Evolutionary conservation across 1,140 invertebrate genomes (phyloP), one percentile per base, ranked within the genome.

Genomic region (Eubasilissa regina): DNA sequence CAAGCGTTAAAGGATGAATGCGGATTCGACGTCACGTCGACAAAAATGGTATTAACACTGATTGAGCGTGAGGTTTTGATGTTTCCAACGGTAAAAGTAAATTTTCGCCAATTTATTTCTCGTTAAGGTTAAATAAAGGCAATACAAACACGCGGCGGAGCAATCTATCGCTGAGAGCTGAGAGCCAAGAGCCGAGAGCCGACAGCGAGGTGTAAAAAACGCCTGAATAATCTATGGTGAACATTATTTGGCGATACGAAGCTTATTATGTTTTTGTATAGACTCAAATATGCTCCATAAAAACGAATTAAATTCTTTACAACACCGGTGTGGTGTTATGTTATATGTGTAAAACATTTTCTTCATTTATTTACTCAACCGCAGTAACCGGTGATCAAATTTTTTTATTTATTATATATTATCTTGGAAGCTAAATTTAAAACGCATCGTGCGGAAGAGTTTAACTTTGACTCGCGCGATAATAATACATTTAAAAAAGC

Each of bases 61-160:
- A 70, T 70, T 70, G 45, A 47, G 43, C 66, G 66, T 70, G 66
- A 70, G 19, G 66, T 70, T 70, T 70, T 19, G 45, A 64, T 48
- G 55, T 62, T 62, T 64, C 43, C 19, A 76, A 76, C 75, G 75
- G 75, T 77, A 68, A 66, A 55, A 64, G 62, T 13, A 51, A 68
- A 77, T 77, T 77, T 77, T 77, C 64, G 64, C 62, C 60, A 53
- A 77, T 77, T 77, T 77, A 77, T 77, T 77, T 77, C 75, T 77
- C 75, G 75, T 77, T 77, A 77, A 77, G 47, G 75, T 53, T 55
- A 68, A 77, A 77, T 77, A 55, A 73, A 62, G 62, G 60, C 47
- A 75, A 66, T 45, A 77, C 75, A 55, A 68, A 55, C 47, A 53
- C 45, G 75, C 13, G 15, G 60, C 75, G 45, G 75, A 60, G 55